phyloP scores from a whole-genome alignment of 2,888 invertebrate genomes.

The Drosophila mettleri region DNA sequence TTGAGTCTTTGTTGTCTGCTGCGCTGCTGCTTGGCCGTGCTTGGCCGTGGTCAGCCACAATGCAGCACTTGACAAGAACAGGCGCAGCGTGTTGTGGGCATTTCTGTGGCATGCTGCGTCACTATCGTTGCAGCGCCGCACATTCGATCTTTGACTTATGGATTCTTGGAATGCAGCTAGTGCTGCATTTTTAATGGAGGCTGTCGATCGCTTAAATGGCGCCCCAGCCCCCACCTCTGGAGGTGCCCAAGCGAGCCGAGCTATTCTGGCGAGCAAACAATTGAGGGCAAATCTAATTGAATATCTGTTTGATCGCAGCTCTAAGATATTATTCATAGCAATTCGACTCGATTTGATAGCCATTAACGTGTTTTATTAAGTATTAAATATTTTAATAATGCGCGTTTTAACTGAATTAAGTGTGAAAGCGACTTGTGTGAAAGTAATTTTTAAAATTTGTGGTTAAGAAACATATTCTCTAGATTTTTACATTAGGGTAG shows the following conservation, averaged over 20 bases:
- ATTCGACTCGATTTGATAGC: background rate
- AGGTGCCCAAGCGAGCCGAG: conserved; percentile 28
- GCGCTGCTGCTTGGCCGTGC: conserved; percentile 27
- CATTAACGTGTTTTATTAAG: background rate
- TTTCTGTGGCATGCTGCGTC: conserved; percentile 19
- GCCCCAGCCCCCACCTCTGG: conserved; percentile 3
- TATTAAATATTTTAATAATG: no score
- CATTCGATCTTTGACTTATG: conserved; percentile 78
- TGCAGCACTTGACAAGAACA: conserved; percentile 35
- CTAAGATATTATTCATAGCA: conserved; percentile 17
- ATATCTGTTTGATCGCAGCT: conserved; percentile 43
- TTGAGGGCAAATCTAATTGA: conserved; percentile 70
- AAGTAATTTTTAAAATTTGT: no score
- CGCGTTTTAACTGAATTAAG: no score
- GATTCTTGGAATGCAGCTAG: conserved; percentile 79
- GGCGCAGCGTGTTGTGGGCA: conserved; percentile 1
- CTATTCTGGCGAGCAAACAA: conserved; percentile 37
- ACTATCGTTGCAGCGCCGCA: conserved; percentile 64
- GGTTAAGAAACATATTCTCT: no score
- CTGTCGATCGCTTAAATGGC: conserved; percentile 39
- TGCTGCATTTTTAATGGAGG: conserved; percentile 70
- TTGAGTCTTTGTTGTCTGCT: conserved; percentile 76
- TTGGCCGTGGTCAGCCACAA: conserved; percentile 62
- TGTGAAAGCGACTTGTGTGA: background rate
- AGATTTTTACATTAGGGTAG: no score